A percentile compares a stretch with the other conserved stretches of the same genome.
Conservation (phyloP, 2,113 vertebrate genomes). For the Myrmecophaga tridactyla region DNA sequence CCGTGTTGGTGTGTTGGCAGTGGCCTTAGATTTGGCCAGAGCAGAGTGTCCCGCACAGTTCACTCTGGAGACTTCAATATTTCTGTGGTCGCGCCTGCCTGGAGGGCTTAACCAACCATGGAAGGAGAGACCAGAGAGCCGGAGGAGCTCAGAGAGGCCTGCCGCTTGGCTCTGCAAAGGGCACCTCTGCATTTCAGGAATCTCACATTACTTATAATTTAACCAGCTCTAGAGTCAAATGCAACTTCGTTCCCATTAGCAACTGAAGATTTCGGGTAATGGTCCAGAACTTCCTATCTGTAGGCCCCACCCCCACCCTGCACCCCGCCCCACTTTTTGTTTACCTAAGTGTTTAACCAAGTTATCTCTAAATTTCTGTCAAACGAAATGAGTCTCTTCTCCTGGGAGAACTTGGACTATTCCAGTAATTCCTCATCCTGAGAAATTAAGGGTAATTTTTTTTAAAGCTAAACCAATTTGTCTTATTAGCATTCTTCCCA, state of each 20-base stretch:
- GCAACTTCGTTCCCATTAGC: neutral
- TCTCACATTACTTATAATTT: constrained; percentile 2
- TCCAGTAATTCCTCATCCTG: constrained; percentile 33
- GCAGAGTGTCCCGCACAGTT: too few species aligned
- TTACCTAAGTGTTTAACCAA: neutral
- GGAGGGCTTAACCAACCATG: neutral
- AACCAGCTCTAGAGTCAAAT: neutral
- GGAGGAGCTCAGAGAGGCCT: too few species aligned
- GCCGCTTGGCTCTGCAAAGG: neutral
- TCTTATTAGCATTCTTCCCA: neutral
- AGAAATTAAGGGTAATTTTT: constrained; percentile 47
- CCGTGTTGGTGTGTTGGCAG: neutral
- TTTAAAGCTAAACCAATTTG: neutral
- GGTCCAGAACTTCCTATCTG: neutral
- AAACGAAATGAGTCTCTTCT: constrained; percentile 35
- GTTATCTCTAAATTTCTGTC: neutral
- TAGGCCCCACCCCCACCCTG: too few species aligned
- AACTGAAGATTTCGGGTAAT: neutral
- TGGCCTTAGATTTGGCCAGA: too few species aligned
- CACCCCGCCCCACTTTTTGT: neutral
- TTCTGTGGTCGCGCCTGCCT: neutral
- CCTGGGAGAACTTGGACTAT: neutral
- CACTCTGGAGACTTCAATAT: fast-evolving
- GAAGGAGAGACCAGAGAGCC: neutral
- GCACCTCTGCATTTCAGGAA: neutral